Percentiles rank a stretch among this genome's conserved stretches.
Conservation (phyloP, 2,888 invertebrate genomes). For the Caenorhabditis sp. region DNA sequence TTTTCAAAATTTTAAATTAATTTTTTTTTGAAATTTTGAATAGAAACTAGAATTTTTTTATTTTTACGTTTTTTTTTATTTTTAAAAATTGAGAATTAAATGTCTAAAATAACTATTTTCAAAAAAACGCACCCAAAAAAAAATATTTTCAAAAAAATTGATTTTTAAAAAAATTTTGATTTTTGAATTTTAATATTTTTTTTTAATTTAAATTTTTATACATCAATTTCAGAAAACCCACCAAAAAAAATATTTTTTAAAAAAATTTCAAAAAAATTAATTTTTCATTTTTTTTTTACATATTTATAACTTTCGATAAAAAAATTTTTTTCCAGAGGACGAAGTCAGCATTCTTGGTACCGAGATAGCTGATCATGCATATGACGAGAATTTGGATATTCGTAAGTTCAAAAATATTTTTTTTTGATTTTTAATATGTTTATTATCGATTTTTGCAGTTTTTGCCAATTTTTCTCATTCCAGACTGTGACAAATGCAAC, state of each 20-base stretch:
- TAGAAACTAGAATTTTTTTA: too few relatives aligned
- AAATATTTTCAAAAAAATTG: too few relatives aligned
- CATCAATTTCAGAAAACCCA: neutral
- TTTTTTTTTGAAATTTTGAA: too few relatives aligned
- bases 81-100: too few relatives aligned
- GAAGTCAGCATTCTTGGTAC: constrained; percentile 31
- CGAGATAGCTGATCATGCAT: constrained; percentile 39
- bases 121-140: too few relatives aligned
- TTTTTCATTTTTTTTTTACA: neutral
- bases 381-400: constrained; percentile 61
- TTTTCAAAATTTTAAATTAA: too few relatives aligned
- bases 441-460: neutral
- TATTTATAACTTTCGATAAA: neutral
- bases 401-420: constrained; percentile 29
- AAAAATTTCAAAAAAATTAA: neutral
- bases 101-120: too few relatives aligned
- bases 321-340: constrained; percentile 30
- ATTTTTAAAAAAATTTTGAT: too few relatives aligned
- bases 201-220: neutral
- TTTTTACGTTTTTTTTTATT: too few relatives aligned
- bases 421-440: neutral
- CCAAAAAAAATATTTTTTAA: neutral
- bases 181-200: too few relatives aligned
- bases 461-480: neutral
- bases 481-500: constrained; percentile 70